Evolutionary conservation across 2,888 invertebrate genomes (phyloP).

Genomic region (Laothoe populi): DNA sequence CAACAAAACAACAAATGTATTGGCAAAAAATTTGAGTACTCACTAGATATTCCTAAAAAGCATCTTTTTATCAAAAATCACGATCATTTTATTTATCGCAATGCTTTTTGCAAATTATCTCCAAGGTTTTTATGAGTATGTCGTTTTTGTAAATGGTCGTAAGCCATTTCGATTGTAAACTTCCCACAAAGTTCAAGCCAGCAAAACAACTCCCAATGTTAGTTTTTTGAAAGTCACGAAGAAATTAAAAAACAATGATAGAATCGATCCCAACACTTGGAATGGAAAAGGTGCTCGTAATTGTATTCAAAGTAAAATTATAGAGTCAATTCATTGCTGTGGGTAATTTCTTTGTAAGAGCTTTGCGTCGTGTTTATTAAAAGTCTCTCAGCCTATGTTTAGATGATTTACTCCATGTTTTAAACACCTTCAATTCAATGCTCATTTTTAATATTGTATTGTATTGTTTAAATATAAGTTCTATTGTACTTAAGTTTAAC

Average conservation of each 20-base stretch:
- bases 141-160: neutral
- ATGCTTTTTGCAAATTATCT: conserved; percentile 14
- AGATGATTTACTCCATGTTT: no score
- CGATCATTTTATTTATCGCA: conserved; percentile 9
- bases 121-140: neutral
- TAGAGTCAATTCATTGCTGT: neutral
- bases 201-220: neutral
- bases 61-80: neutral
- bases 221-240: conserved; percentile 8
- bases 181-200: neutral
- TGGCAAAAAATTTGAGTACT: neutral
- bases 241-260: neutral
- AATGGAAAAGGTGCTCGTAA: neutral
- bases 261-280: neutral
- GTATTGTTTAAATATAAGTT: no score
- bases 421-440: no score
- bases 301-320: neutral
- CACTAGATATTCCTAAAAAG: neutral
- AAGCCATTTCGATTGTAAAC: neutral
- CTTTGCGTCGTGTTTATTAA: no score
- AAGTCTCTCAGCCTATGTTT: no score
- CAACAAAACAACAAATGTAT: neutral
- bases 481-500: no score
- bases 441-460: no score
- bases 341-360: no score